Evolutionary conservation across 2,888 invertebrate species (phyloP), one percentile per base, ranked within the genome.

Genomic region (Leucophenga montana): DNA sequence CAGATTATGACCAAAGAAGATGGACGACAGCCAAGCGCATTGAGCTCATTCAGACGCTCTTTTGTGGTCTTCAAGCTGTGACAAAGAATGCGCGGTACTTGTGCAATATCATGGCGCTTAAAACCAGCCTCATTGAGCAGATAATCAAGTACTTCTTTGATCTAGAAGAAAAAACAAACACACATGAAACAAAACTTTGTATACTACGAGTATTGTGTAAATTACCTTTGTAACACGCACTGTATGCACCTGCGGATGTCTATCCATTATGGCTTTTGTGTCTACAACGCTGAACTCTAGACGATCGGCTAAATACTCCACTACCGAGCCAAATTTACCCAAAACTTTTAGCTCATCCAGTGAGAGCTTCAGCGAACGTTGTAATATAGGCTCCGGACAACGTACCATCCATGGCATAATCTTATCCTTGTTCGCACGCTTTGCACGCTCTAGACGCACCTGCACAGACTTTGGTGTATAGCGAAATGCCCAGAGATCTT

Each of bases 351-450:
- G 89, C 67, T 87, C 87, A 18, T 89, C 88, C 5, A 82, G 65
- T 0, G 85, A 71, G 0, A 89, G 72, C 72, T 88, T 83, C 0
- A 89, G 67, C 2, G 88, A 88, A 50, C 91, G 92, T 73, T 90
- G 88, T 53, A 92, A 85, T 77, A 91, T 89, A 22, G 89, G 85
- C 76, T 91, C 91, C 20, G 91, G 89, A 82, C 92, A 92, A 74
- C 92, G 88, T 44, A 92, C 91, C 92, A 93, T 92, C 93, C 93
- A 93, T 3, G 93, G 92, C 87, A 91, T 92, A 13, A 92, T 86
- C 73, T 88, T 90, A 68, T 90, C 86, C 65, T 91, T 91, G 72
- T 90, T 89, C 1, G 88, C 88, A 56, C 86, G 85, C 82, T 89
- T 89, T 0, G 91, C 89, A 66, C 87, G 88, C 75, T 90, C 86